phyloP scores from a whole-genome alignment of 2,888 invertebrate species.

The Hydropsyche betteni region DNA sequence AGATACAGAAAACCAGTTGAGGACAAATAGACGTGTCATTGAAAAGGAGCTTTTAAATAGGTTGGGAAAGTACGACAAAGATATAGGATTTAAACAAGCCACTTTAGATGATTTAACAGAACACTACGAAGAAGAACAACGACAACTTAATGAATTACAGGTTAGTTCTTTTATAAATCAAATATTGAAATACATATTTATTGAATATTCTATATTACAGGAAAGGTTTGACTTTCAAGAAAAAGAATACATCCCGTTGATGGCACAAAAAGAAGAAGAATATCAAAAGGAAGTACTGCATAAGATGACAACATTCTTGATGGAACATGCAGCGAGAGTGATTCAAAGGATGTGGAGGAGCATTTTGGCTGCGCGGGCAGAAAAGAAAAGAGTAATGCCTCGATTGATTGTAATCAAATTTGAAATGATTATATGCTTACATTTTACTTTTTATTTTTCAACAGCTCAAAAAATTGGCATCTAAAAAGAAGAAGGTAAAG shows the following conservation, averaged over 20 bases:
- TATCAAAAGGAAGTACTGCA: constrained; percentile 66
- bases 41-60: constrained; percentile 68
- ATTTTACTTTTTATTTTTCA: background rate
- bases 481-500: constrained; percentile 33
- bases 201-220: constrained; percentile 53
- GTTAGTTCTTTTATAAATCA: constrained; percentile 53
- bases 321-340: constrained; percentile 61
- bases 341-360: constrained; percentile 62
- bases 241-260: constrained; percentile 64
- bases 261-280: constrained; percentile 68
- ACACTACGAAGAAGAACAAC: constrained; percentile 64
- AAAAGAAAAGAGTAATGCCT: constrained; percentile 60
- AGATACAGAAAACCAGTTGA: constrained; percentile 64
- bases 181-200: background rate
- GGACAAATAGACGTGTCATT: constrained; percentile 65
- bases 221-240: constrained; percentile 66
- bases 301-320: constrained; percentile 62
- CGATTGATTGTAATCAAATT: background rate
- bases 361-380: constrained; percentile 59
- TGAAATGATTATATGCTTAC: background rate
- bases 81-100: constrained; percentile 68
- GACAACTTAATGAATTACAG: constrained; percentile 61
- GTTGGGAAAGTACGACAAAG: constrained; percentile 69
- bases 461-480: constrained; percentile 16
- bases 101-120: constrained; percentile 65